phyloP scores from a whole-genome alignment of 2,888 invertebrate species.

The Platycheirus albimanus region DNA sequence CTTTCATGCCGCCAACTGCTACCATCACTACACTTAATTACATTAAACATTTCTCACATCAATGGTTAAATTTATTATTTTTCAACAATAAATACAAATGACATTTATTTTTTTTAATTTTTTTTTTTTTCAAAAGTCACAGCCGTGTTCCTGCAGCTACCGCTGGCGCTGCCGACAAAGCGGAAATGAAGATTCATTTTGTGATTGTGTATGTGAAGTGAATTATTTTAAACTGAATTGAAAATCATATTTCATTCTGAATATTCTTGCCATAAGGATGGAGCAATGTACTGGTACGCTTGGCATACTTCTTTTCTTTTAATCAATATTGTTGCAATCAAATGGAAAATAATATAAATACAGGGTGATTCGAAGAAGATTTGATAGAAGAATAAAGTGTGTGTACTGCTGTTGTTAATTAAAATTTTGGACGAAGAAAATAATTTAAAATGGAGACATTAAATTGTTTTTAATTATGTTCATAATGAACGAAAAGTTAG shows the following conservation, averaged over 20 bases:
- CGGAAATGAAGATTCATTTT: slow-evolving; percentile 25
- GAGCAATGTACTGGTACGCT: not conserved
- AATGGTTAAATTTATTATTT: not conserved
- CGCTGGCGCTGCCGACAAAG: not conserved
- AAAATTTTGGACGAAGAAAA: too few relatives aligned
- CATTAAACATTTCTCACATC: too few relatives aligned
- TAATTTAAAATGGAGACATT: too few relatives aligned
- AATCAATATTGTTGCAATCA: not conserved
- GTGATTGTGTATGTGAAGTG: slow-evolving; percentile 2
- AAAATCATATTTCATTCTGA: too few relatives aligned
- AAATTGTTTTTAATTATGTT: too few relatives aligned
- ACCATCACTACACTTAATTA: too few relatives aligned
- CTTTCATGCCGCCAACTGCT: too few relatives aligned
- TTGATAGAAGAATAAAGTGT: too few relatives aligned
- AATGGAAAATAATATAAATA: not conserved
- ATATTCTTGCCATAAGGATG: not conserved
- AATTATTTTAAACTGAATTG: not conserved
- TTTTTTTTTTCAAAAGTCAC: not conserved
- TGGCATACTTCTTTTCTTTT: not conserved
- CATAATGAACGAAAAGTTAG: too few relatives aligned
- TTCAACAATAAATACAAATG: not conserved
- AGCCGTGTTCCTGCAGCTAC: not conserved
- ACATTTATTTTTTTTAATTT: not conserved
- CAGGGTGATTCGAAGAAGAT: not conserved
- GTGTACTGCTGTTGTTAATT: too few relatives aligned